Base-by-base conservation (phyloP, 2,888 invertebrate genomes). In the Carcina quercana region DNA sequence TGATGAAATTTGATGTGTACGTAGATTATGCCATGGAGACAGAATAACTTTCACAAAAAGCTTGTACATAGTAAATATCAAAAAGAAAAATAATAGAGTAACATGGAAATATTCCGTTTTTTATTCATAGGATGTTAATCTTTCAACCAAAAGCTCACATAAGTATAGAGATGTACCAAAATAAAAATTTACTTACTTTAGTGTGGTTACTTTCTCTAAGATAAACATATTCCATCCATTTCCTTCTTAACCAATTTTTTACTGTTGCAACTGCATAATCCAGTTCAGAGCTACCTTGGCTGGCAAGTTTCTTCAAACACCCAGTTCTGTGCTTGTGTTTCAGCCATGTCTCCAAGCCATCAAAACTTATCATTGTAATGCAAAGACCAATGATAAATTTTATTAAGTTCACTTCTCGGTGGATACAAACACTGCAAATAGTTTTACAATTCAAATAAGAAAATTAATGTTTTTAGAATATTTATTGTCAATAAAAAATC, bases 301-400 rank as follows among this genome's bases (percentile, higher is more conserved):
- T 44, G 5, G 65, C 59, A 38, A 80, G 42, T 39, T 54, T 65
- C 54, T 72, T 79, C 13, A 83, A 53, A 45, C 65, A 80, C 36
- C 61, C 49, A 33, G 67, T 78, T 49, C 82, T 74, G 41, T 76
- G 82, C 57, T 80, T 82, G 46, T 70, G 54, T 58, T 67, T 78
- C 17, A 83, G 52, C 82, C 82, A 83, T 32, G 62, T 45, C 51
- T 83, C 82, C 47, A 80, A 63, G 40, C 70, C 74, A 57, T 83
- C 80, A 47, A 70, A 48, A 37, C 43, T 47, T 24, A 75, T 30
- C 33, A 63, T 39, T 38, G 57, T 41, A 38, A 67, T 50, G 32
- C 49, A 54, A 35, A 65, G 39, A 39, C 59, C 60, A 38, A 72
- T 54, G 20, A 65, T 24, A 33, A 75, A 64, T 58, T 71, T 62